Evolutionary conservation across 2,797 vertebrate genomes (phyloP), one percentile per base, ranked within the genome.

Genomic region (Enteromius anoplus): DNA sequence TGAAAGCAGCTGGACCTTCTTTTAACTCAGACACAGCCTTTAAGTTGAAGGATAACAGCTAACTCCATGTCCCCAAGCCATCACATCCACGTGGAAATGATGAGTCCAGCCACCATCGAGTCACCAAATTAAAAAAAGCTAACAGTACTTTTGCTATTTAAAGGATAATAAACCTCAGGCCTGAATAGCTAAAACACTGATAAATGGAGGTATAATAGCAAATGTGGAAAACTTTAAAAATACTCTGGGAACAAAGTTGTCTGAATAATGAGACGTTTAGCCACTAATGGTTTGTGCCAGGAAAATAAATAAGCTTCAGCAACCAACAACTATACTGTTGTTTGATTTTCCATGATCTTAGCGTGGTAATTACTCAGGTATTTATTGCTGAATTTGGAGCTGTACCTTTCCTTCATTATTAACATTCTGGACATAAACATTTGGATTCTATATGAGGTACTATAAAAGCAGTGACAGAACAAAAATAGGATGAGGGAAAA

Each of bases 21-120:
- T 84, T 85, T 76, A 86, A 85, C 86, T 80, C 40, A 21, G 78
- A 88, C 76, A 34, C 53, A 47, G n/a, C 14, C 49, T 85, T 84
- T 53, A 76, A 81, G 49, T 53, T 75, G 55, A 75, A 12, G 55
- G 78, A 77, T 69, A 60, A 82, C 47, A 47, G 29, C 29, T 34
- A 72, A 62, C n/a, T 69, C 62, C 34, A 51, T 75, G 73, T 77
- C 58, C 75, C 34, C 26, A 65, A 23, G 37, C 19, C 64, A 32
- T 19, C 40, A 76, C 58, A 66, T 65, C 19, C 15, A 64, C 5
- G 55, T 55, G 23, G 12, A 78, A 53, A 78, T 32, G 11, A 62
- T 66, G 32, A 58, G 42, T n/a, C 55, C 58, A 70, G 80, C 71
- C 60, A 73, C 53, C 65, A 77, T 53, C 29, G 12, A 26, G 21